These are phyloP conservation scores for Chrysogorgia sp. DNA, from an alignment of 92 coral and sea anemone species.

Conservation along the genomic window DNA sequence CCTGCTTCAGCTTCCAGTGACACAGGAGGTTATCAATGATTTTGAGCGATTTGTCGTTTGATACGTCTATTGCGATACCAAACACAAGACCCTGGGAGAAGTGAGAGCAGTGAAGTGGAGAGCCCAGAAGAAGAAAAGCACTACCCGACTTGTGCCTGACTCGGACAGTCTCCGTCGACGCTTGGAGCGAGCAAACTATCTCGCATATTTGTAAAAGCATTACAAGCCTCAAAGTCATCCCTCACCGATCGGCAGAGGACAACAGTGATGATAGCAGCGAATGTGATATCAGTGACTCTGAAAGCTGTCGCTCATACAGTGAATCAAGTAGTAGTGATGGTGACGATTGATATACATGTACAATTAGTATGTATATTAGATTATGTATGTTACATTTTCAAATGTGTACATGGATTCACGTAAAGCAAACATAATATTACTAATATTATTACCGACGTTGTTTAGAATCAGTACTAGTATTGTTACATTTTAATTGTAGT, in stretches of 20 bases:
- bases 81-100: neutral
- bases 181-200: constrained; percentile 32
- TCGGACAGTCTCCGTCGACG: constrained; percentile 7
- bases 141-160: neutral
- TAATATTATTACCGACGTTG: too few relatives aligned
- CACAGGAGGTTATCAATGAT: neutral
- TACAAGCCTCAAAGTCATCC: neutral
- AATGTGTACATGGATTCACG: too few relatives aligned
- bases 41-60: neutral
- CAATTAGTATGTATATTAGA: too few relatives aligned
- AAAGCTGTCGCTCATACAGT: too few relatives aligned
- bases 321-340: too few relatives aligned
- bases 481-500: too few relatives aligned
- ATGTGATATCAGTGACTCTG: too few relatives aligned
- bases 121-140: neutral
- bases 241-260: constrained; percentile 17
- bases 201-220: constrained; percentile 15
- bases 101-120: neutral
- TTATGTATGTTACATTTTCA: too few relatives aligned
- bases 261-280: too few relatives aligned
- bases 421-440: too few relatives aligned
- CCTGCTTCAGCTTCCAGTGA: constrained; percentile 2
- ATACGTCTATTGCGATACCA: neutral
- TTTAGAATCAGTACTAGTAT: too few relatives aligned
- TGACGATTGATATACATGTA: too few relatives aligned